Percentiles rank a stretch among this genome's conserved stretches.
Evolutionary conservation across 2,888 invertebrate species (phyloP).

Genomic region (Anagyrus pseudococci): DNA sequence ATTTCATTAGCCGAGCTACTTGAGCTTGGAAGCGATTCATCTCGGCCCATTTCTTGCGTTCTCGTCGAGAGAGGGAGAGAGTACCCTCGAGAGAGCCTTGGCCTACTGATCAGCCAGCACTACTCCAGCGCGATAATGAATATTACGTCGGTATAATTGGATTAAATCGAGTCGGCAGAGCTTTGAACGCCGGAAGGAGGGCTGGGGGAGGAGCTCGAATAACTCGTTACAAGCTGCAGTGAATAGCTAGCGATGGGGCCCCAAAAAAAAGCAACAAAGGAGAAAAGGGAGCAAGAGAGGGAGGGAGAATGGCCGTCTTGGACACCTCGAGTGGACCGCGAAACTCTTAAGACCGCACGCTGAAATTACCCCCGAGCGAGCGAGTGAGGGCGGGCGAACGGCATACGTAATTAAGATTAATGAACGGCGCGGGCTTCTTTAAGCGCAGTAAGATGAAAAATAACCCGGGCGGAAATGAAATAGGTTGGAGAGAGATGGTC

Average conservation of each 20-base stretch:
- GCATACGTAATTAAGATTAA: conserved; percentile 37
- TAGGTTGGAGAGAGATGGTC: conserved; percentile 9
- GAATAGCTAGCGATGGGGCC: too few relatives aligned
- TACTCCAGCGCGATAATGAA: too few relatives aligned
- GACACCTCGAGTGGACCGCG: conserved; percentile 9
- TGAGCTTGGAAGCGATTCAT: too few relatives aligned
- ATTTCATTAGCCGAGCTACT: too few relatives aligned
- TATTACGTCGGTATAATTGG: conserved; percentile 24
- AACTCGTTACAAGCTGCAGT: conserved; percentile 18
- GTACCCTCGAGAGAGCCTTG: too few relatives aligned
- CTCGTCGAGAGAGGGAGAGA: too few relatives aligned
- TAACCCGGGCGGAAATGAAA: conserved; percentile 31
- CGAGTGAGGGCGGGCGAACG: conserved; percentile 8
- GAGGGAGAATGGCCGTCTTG: neutral
- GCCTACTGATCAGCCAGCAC: too few relatives aligned
- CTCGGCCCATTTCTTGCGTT: too few relatives aligned
- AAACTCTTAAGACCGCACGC: conserved; percentile 6
- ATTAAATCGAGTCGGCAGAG: conserved; percentile 14
- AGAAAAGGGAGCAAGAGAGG: conserved; percentile 1
- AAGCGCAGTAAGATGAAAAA: conserved; percentile 31
- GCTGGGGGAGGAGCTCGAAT: neutral
- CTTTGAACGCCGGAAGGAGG: neutral
- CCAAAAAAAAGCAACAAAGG: neutral
- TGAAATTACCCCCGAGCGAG: neutral
- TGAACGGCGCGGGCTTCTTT: conserved; percentile 28